Conservation (phyloP, 2,888 invertebrate species). For the Drosophila emarginata region DNA sequence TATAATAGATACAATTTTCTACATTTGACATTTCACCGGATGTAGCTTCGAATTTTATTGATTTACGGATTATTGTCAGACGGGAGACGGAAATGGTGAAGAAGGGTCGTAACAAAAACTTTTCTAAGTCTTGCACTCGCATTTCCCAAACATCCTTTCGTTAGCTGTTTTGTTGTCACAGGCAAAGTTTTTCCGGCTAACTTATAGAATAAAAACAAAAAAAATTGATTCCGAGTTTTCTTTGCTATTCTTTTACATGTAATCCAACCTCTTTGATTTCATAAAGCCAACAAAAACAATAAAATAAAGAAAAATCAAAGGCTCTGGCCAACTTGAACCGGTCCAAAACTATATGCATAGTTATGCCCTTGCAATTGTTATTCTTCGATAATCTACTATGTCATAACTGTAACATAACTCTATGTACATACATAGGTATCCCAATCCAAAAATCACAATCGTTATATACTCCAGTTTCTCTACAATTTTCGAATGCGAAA, state of each 20-base stretch:
- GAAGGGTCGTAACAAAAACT: slow-evolving; percentile 23
- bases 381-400: too few species aligned
- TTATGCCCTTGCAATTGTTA: background rate
- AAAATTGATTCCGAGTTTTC: slow-evolving; percentile 55
- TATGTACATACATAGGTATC: too few species aligned
- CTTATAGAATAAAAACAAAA: slow-evolving; percentile 31
- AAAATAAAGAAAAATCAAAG: slow-evolving; percentile 42
- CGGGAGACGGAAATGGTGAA: slow-evolving; percentile 10
- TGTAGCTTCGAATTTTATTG: slow-evolving; percentile 64
- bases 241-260: slow-evolving; percentile 12
- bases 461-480: too few species aligned
- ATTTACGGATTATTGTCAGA: slow-evolving; percentile 66
- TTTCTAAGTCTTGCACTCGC: slow-evolving; percentile 33
- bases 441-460: too few species aligned
- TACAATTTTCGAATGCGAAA: too few species aligned
- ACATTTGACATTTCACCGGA: slow-evolving; percentile 34
- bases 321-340: slow-evolving; percentile 22
- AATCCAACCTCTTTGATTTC: slow-evolving; percentile 61
- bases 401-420: too few species aligned
- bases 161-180: slow-evolving; percentile 56
- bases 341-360: background rate
- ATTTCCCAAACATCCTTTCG: slow-evolving; percentile 3
- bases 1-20: slow-evolving; percentile 16
- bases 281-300: slow-evolving; percentile 58
- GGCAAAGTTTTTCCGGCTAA: slow-evolving; percentile 53